Evolutionary conservation across 1,140 invertebrate species (phyloP).

Genomic region (Drosophila sechellia): DNA sequence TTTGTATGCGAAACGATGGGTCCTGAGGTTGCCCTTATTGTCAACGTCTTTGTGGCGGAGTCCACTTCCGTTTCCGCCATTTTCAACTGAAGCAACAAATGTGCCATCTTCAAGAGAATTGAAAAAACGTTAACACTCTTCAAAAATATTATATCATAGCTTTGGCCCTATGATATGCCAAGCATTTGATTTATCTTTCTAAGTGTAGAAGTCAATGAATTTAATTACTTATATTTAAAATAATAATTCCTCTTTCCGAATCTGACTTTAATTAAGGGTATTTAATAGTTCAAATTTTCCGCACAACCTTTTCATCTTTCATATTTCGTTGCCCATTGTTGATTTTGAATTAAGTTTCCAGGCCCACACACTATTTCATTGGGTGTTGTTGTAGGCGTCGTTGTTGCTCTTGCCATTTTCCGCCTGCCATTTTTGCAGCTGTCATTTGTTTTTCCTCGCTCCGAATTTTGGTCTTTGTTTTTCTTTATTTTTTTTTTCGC

Average conservation of each 20-base stretch:
- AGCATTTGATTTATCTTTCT: too few relatives aligned
- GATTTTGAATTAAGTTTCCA: conserved; percentile 79
- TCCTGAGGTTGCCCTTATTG: conserved; percentile 20
- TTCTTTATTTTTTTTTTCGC: conserved; percentile 59
- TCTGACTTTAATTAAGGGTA: conserved; percentile 22
- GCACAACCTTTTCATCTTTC: conserved; percentile 1
- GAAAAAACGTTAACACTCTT: background rate
- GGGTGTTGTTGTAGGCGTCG: conserved; percentile 38
- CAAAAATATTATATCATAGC: background rate
- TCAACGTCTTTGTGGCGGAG: conserved; percentile 26
- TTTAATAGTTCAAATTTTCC: conserved; percentile 12
- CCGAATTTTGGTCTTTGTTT: conserved; percentile 22
- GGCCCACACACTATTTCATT: conserved; percentile 25
- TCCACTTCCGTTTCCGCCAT: conserved; percentile 59
- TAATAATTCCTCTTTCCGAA: background rate
- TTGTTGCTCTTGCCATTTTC: conserved; percentile 45
- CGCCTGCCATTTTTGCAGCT: conserved; percentile 70
- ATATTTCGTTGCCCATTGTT: conserved; percentile 50
- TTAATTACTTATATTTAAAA: too few relatives aligned
- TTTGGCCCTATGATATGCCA: too few relatives aligned
- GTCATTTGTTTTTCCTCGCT: conserved; percentile 57
- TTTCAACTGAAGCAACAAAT: background rate
- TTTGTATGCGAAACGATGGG: conserved; percentile 13
- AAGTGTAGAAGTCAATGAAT: too few relatives aligned
- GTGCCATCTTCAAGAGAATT: background rate